Evolutionary conservation across 2,113 vertebrate species (phyloP).

Genomic region (Formicarius rufipectus): DNA sequence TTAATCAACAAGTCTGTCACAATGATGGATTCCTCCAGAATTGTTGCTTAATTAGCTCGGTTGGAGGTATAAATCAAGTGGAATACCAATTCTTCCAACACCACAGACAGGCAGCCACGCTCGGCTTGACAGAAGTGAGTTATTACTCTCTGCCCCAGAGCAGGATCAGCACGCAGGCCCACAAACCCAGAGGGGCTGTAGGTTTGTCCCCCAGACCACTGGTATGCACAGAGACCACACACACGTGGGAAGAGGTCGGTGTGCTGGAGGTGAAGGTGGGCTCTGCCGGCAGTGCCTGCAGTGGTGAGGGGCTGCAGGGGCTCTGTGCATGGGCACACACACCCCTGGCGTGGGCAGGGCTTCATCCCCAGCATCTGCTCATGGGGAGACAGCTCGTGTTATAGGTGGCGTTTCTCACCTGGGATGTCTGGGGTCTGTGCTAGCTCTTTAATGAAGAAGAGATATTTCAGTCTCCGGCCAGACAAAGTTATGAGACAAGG

Average conservation of each 20-base stretch:
- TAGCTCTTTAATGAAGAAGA: background rate
- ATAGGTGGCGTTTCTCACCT: background rate
- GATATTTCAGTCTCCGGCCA: background rate
- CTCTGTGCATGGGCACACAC: fast-evolving
- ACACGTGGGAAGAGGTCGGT: fast-evolving
- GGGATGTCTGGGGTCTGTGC: background rate
- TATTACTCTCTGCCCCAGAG: conserved; percentile 11
- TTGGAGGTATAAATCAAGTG: conserved; percentile 69
- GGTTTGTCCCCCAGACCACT: fast-evolving
- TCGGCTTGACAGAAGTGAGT: conserved; percentile 43
- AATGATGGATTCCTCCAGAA: conserved; percentile 75
- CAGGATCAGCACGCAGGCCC: background rate
- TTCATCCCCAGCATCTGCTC: background rate
- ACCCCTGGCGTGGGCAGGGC: background rate
- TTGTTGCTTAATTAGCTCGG: conserved; percentile 78
- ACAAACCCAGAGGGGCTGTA: background rate
- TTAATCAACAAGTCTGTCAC: conserved; percentile 79
- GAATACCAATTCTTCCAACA: conserved; percentile 39
- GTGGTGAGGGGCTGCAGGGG: fast-evolving
- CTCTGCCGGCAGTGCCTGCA: background rate
- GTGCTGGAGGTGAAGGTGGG: background rate
- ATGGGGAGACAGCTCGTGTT: fast-evolving
- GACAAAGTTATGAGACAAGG: background rate
- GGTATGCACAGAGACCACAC: background rate
- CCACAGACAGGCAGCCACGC: conserved; percentile 29